A percentile compares a stretch with the other conserved stretches of the same genome.
phyloP scores from a whole-genome alignment of 2,888 invertebrate species.

The Yponomeuta sedellus region DNA sequence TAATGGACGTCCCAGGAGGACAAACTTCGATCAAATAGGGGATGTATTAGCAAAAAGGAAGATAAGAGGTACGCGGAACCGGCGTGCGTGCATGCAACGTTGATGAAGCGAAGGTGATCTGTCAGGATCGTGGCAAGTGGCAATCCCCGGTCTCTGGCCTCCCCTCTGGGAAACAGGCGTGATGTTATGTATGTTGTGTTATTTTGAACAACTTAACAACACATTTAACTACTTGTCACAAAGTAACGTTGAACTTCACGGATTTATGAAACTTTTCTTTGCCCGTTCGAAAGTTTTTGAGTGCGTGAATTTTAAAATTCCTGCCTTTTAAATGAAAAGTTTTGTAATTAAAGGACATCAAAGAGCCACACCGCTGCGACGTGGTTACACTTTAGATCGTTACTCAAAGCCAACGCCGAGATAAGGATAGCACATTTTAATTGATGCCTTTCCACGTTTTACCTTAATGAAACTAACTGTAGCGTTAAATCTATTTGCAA shows the following conservation, averaged over 20 bases:
- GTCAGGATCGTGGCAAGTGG: too few species aligned
- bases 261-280: constrained; percentile 1
- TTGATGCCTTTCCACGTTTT: constrained; percentile 2
- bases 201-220: not conserved
- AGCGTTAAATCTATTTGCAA: too few species aligned
- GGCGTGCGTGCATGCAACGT: too few species aligned
- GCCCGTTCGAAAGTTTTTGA: not conserved
- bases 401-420: constrained; percentile 66
- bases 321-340: constrained; percentile 59
- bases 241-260: not conserved
- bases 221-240: not conserved
- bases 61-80: too few species aligned
- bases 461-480: not conserved
- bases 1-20: too few species aligned
- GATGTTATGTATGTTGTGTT: too few species aligned
- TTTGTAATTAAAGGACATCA: constrained; percentile 75
- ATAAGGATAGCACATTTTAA: constrained; percentile 37
- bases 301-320: constrained; percentile 11
- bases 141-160: too few species aligned
- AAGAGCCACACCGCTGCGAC: constrained; percentile 59
- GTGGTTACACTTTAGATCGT: constrained; percentile 71
- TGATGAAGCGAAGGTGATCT: too few species aligned
- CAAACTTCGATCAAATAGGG: too few species aligned
- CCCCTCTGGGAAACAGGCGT: too few species aligned
- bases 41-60: too few species aligned